Percentiles rank a stretch among this genome's conserved stretches.
These are phyloP conservation scores for Enteromius fasciolatus DNA, from an alignment of 2,797 vertebrate species.

Conservation along the genomic window DNA sequence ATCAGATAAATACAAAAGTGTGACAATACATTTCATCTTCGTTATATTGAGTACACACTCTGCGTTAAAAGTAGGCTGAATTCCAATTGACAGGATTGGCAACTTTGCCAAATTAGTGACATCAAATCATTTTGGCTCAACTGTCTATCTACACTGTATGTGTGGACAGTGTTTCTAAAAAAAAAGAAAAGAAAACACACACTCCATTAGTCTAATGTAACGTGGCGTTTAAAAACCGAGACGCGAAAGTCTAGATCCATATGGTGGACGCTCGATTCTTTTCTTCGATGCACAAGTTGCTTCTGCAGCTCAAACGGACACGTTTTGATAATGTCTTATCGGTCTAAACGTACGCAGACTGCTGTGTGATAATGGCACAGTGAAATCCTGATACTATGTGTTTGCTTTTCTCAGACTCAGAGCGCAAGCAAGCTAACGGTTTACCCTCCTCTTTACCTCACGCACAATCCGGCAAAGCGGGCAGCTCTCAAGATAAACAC, in stretches of 20 bases:
- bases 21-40: not conserved
- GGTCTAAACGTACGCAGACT: not conserved
- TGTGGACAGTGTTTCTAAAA: not conserved
- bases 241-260: not conserved
- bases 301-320: not conserved
- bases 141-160: not conserved
- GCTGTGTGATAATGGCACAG: not conserved
- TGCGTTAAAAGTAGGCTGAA: not conserved
- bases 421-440: constrained; percentile 36
- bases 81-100: not conserved
- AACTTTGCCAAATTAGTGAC: not conserved
- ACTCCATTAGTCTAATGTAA: constrained; percentile 9
- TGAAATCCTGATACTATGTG: not conserved
- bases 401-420: constrained; percentile 19
- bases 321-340: not conserved
- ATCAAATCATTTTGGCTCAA: not conserved
- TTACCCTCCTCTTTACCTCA: constrained; percentile 2
- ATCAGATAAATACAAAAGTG: not conserved
- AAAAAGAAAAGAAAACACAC: not conserved
- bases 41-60: not conserved
- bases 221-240: constrained; percentile 16
- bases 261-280: not conserved
- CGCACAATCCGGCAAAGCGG: not conserved
- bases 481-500: constrained; percentile 11
- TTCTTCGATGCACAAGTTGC: not conserved